Evolutionary conservation across 2,113 vertebrate genomes (phyloP).

Genomic region (Nymphicus hollandicus): DNA sequence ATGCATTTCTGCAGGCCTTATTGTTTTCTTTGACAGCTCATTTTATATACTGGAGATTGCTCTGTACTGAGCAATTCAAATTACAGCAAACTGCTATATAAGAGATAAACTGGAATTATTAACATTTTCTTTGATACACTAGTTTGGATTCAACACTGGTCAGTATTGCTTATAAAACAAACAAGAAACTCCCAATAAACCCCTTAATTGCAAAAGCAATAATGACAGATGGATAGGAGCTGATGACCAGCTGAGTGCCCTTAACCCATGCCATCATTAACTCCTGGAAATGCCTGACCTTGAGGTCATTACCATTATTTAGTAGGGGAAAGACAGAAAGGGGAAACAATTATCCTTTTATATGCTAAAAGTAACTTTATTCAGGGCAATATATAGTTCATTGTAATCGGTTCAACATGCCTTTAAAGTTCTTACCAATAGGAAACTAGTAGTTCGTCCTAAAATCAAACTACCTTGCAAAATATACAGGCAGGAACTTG

Average conservation of each 20-base stretch:
- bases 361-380: slow-evolving; percentile 66
- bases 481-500: background rate
- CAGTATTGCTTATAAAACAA: slow-evolving; percentile 38
- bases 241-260: slow-evolving; percentile 70
- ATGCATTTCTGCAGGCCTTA: background rate
- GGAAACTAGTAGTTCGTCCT: background rate
- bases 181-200: slow-evolving; percentile 45
- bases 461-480: background rate
- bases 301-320: slow-evolving; percentile 66
- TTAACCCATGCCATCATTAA: slow-evolving; percentile 65
- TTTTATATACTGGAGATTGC: background rate
- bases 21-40: background rate
- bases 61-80: background rate
- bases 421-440: slow-evolving; percentile 29
- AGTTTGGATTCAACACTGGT: background rate
- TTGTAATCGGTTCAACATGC: slow-evolving; percentile 56
- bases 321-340: slow-evolving; percentile 43
- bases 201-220: slow-evolving; percentile 62
- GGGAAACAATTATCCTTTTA: slow-evolving; percentile 68
- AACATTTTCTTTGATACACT: background rate
- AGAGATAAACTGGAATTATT: background rate
- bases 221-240: slow-evolving; percentile 66
- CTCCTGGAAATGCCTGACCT: slow-evolving; percentile 62
- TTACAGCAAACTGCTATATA: background rate
- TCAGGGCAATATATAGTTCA: slow-evolving; percentile 45